phyloP scores from a whole-genome alignment of 2,113 vertebrate genomes.

The Hepsetus odoe region DNA sequence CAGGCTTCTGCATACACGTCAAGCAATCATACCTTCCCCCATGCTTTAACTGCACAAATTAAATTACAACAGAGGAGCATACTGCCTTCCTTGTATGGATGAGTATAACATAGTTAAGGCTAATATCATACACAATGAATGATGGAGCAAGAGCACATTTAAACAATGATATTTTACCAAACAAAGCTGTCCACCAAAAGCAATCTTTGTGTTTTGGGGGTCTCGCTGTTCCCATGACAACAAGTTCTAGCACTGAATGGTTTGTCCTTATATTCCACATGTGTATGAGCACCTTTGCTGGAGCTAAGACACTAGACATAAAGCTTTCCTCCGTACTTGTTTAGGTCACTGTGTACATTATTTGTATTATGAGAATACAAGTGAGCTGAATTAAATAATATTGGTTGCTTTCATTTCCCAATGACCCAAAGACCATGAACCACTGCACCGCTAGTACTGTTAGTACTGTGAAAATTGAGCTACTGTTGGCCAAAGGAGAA shows the following conservation, averaged over 20 bases:
- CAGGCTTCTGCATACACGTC: slow-evolving; percentile 37
- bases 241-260: slow-evolving; percentile 33
- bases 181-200: slow-evolving; percentile 37
- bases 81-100: neutral
- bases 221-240: slow-evolving; percentile 55
- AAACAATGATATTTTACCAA: slow-evolving; percentile 10
- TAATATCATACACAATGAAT: neutral
- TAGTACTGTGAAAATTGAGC: too few relatives aligned
- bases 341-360: neutral
- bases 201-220: slow-evolving; percentile 20
- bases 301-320: neutral
- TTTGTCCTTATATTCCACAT: slow-evolving; percentile 13
- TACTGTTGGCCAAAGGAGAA: too few relatives aligned
- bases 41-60: slow-evolving; percentile 11
- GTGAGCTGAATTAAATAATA: neutral
- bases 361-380: neutral
- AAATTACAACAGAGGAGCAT: neutral
- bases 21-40: slow-evolving; percentile 37
- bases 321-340: neutral
- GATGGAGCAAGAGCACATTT: neutral
- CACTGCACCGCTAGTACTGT: too few relatives aligned
- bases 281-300: neutral
- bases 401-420: neutral
- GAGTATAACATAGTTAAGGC: too few relatives aligned
- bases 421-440: neutral